A percentile compares a stretch with the other conserved stretches of the same genome.
Evolutionary conservation across 2,888 invertebrate species (phyloP).

Genomic region (Schrankia costaestrigalis): DNA sequence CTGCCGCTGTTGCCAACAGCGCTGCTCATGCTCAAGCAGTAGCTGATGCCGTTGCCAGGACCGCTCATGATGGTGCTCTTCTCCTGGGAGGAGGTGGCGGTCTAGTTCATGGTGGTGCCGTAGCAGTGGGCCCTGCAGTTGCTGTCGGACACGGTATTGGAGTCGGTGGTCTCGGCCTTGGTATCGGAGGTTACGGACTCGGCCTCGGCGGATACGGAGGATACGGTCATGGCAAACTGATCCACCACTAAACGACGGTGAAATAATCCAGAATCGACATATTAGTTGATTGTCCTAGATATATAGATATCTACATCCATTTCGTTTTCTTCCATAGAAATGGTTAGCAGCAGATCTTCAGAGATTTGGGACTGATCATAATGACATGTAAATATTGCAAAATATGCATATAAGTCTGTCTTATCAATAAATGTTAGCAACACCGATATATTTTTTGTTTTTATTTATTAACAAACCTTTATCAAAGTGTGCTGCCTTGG

Average conservation of each 20-base stretch:
- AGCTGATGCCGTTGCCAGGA: constrained; percentile 36
- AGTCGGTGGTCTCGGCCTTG: constrained; percentile 15
- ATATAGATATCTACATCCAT: constrained; percentile 63
- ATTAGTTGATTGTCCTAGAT: constrained; percentile 37
- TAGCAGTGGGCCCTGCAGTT: constrained; percentile 24
- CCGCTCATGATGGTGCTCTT: constrained; percentile 58
- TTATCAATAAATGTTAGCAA: constrained; percentile 48
- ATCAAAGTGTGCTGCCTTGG: no score
- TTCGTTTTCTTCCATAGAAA: constrained; percentile 58
- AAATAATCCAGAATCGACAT: constrained; percentile 23
- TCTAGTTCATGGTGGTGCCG: constrained; percentile 18
- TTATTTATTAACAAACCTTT: no score
- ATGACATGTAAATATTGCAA: constrained; percentile 43
- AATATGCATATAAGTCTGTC: constrained; percentile 43
- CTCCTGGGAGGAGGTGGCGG: constrained; percentile 46
- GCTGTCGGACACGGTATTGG: constrained; percentile 28
- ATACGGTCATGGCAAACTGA: constrained; percentile 14
- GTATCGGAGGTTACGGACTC: constrained; percentile 14
- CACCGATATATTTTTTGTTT: no score
- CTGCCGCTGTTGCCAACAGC: constrained; percentile 28
- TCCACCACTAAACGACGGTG: constrained; percentile 24
- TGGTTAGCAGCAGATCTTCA: constrained; percentile 67
- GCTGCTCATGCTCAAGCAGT: constrained; percentile 41
- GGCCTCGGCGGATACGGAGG: constrained; percentile 18
- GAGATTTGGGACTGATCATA: constrained; percentile 45